Conservation (phyloP, 2,113 vertebrate species). For the Opisthocomus hoazin region DNA sequence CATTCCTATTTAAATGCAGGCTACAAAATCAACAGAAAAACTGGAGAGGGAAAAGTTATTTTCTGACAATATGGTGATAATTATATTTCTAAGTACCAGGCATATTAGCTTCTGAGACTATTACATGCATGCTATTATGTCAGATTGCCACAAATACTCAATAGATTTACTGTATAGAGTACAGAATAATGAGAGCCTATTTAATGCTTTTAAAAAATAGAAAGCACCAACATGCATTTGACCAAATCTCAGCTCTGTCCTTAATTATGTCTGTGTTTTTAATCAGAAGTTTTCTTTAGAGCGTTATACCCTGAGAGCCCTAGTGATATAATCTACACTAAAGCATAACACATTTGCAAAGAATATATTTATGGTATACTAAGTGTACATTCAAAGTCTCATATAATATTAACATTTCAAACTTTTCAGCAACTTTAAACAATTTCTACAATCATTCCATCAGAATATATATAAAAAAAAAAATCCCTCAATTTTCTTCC, state of each 20-base stretch:
- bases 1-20: background rate
- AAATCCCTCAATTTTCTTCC: background rate
- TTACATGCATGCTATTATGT: background rate
- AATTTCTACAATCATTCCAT: background rate
- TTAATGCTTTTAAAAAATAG: background rate
- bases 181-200: background rate
- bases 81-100: background rate
- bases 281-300: background rate
- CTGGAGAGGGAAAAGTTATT: background rate
- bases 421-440: background rate
- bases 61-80: background rate
- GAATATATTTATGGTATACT: background rate
- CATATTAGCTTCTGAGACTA: background rate
- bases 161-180: background rate
- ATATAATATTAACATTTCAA: background rate
- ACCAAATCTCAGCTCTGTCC: background rate
- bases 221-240: background rate
- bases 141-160: background rate
- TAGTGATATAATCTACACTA: background rate
- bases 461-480: background rate
- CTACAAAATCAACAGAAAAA: background rate
- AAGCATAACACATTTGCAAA: background rate
- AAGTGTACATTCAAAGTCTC: background rate
- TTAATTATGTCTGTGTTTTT: background rate
- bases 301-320: background rate